Evolutionary conservation across 1,140 invertebrate species (phyloP), one percentile per base, ranked within the genome.

Genomic region (Leptestheria dahalacensis): DNA sequence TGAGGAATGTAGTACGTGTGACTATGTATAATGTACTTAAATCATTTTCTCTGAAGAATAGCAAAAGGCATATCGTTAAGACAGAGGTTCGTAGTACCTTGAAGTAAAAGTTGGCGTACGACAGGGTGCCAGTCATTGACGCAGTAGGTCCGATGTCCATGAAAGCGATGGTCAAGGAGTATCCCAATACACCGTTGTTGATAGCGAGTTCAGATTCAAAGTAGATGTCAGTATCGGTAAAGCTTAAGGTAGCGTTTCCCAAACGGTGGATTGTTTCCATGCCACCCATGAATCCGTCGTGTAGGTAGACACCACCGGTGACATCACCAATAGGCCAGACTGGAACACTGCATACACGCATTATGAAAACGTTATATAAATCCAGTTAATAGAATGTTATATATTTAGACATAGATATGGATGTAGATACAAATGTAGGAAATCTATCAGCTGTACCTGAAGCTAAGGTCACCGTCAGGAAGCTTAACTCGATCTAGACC

Each of bases 61-160:
- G n/a, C n/a, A n/a, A n/a, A n/a, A n/a, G n/a, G n/a, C n/a, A n/a
- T n/a, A n/a, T n/a, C n/a, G n/a, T n/a, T n/a, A n/a, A n/a, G n/a
- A n/a, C n/a, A 18, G 10, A 18, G 11, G n/a, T 9, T 46, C 24
- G 24, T 25, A 2, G 3, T 2, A 60, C 58, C 9, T 59, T 24
- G 48, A 59, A 59, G 48, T 25, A 59, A 21, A 59, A 29, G 58
- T 59, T 59, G 21, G 47, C 21, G 28, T 59, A 59, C 2, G 21
- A 20, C 12, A 48, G 21, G 11, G 20, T 28, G 49, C 58, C 58
- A 20, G 47, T 53, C 28, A 59, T 48, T 3, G 58, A 50, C 24
- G 50, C 50, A 3, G 48, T 53, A 24, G 58, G 58, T n/a, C 58
- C 58, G 28, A 59, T 59, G 51, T 59, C 58, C 58, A 59, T 59